phyloP scores from a whole-genome alignment of 1,140 invertebrate genomes.

The Nilaparvata lugens region DNA sequence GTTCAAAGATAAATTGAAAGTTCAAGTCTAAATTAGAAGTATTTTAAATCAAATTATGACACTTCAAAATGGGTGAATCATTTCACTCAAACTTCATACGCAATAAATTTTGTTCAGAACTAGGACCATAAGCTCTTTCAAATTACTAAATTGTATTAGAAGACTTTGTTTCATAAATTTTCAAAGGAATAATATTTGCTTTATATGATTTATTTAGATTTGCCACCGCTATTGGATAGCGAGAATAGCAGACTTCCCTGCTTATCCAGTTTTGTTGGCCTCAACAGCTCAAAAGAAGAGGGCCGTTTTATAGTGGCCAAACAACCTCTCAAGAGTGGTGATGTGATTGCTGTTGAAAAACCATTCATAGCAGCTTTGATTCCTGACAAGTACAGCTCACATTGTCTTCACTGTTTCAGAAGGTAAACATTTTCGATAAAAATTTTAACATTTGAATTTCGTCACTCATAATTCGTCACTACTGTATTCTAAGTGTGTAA shows the following conservation, averaged over 20 bases:
- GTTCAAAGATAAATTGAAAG: no score
- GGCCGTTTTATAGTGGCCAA: constrained; percentile 41
- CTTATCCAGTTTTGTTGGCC: constrained; percentile 1
- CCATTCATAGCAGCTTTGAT: constrained; percentile 66
- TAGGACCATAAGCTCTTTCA: no score
- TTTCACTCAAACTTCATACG: no score
- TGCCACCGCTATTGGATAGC: constrained; percentile 6
- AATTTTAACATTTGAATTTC: no score
- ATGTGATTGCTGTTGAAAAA: constrained; percentile 58
- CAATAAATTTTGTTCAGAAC: no score
- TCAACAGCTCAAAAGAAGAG: not conserved
- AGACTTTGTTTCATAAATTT: no score
- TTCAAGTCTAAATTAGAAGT: no score
- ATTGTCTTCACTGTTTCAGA: constrained; percentile 76
- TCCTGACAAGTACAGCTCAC: constrained; percentile 57
- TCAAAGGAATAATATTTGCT: not conserved
- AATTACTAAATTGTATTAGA: no score
- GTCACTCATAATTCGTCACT: no score
- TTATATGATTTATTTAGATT: not conserved
- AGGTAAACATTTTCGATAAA: constrained; percentile 29
- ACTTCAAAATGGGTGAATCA: no score
- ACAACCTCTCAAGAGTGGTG: constrained; percentile 47
- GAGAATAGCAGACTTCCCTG: constrained; percentile 2
- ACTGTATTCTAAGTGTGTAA: no score
- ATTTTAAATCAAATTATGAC: no score